Base-by-base conservation (phyloP, 1,140 invertebrate genomes). In the Diorhabda sublineata region DNA sequence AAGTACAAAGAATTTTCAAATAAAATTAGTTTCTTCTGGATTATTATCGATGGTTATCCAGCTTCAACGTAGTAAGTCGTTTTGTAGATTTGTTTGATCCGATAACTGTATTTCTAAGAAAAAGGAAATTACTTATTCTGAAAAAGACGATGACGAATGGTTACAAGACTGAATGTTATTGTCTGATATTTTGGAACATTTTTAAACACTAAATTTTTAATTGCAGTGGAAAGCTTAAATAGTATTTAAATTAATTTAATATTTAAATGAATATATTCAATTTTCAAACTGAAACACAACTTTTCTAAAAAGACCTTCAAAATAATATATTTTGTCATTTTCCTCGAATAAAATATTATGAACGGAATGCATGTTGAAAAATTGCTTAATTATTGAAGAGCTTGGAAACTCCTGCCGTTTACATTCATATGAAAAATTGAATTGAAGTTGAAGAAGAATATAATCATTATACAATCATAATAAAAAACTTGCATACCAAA, bases 261-360 rank as follows among this genome's bases (percentile, higher is more conserved):
- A 61, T 68, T 45, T 42, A 8, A 70, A 42, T 57, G 65, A 26
- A 26, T 67, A 70, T 70, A 67, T 70, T 70, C 45, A 70, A 58
- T 70, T 70, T 70, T 67, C 64, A 67, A 70, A 66, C 57, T 59
- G 68, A 70, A 61, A 59, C 68, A 52, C 52, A 67, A 67, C 69
- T 67, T 68, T 67, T 70, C 68, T 42, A 70, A 70, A 67, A 68
- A 44, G 69, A 70, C 69, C 52, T 69, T 68, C 66, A 61, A 69
- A 44, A 73, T 74, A 69, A 71, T 41, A 69, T 64, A 71, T 75
- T 71, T 73, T 66, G 65, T 70, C 64, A 69, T 72, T 69, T 70
- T 69, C 69, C 67, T 73, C 65, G 67, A 73, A 73, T 73, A 69
- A 73, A 70, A 74, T 70, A 74, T 74, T 75, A 52, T 52, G 5